A percentile compares a stretch with the other conserved stretches of the same genome.
Conservation (phyloP, 2,888 invertebrate species). For the Automeris io region DNA sequence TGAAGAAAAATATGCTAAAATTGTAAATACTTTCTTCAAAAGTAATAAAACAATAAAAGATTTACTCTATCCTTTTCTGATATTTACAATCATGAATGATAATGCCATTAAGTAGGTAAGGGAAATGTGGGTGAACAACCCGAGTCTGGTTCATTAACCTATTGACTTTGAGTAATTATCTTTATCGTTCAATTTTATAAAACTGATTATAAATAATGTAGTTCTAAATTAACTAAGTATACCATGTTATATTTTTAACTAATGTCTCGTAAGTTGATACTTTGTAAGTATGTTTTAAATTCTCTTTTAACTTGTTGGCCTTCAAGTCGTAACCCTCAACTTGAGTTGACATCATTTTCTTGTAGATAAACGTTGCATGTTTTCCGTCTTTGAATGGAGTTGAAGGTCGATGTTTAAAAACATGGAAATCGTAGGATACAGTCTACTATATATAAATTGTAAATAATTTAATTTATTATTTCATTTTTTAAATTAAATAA, state of each 20-base stretch:
- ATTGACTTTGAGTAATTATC: slow-evolving; percentile 2
- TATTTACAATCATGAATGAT: background rate
- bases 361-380: background rate
- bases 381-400: background rate
- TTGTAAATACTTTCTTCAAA: background rate
- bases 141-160: background rate
- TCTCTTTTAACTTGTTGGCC: slow-evolving; percentile 5
- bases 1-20: background rate
- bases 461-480: too few species aligned
- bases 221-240: too few species aligned
- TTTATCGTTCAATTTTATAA: background rate
- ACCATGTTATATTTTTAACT: background rate
- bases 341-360: slow-evolving; percentile 5
- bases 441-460: too few species aligned
- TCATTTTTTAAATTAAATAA: too few species aligned
- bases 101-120: slow-evolving; percentile 2
- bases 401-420: too few species aligned
- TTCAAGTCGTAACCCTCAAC: slow-evolving; percentile 9
- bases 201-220: too few species aligned
- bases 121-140: background rate
- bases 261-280: background rate
- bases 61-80: background rate
- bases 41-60: background rate
- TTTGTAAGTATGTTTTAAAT: slow-evolving; percentile 2
- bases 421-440: too few species aligned